These are phyloP conservation scores for Chymomyza fuscimana DNA, from an alignment of 2,888 invertebrate genomes.

Conservation along the genomic window DNA sequence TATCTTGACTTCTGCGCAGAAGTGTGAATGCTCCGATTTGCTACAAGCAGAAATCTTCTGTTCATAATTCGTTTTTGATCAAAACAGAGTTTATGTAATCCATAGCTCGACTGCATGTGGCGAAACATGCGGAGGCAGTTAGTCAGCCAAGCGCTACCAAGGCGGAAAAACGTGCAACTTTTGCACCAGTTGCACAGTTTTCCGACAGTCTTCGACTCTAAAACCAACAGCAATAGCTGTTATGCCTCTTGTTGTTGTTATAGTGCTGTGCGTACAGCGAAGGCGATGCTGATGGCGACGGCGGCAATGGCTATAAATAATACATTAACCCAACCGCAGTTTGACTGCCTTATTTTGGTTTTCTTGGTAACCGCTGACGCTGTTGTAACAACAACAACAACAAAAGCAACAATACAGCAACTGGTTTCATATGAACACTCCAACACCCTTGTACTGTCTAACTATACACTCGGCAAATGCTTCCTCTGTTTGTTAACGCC, in stretches of 20 bases:
- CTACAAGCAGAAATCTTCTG: slow-evolving; percentile 62
- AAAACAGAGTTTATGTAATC: slow-evolving; percentile 42
- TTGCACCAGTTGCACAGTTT: slow-evolving; percentile 59
- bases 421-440: slow-evolving; percentile 48
- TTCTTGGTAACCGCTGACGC: slow-evolving; percentile 26
- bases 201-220: slow-evolving; percentile 6
- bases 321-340: slow-evolving; percentile 59
- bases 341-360: slow-evolving; percentile 29
- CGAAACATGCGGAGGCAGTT: slow-evolving; percentile 41
- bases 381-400: slow-evolving; percentile 41
- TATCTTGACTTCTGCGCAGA: slow-evolving; percentile 61
- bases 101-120: slow-evolving; percentile 28
- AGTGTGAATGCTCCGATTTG: slow-evolving; percentile 21
- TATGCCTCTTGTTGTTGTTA: not conserved
- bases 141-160: slow-evolving; percentile 47
- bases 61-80: slow-evolving; percentile 16
- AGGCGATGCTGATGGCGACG: not conserved
- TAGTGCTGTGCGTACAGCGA: slow-evolving; percentile 11
- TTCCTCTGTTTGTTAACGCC: not conserved
- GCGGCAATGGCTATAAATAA: slow-evolving; percentile 51
- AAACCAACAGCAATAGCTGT: slow-evolving; percentile 11
- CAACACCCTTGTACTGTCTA: not conserved
- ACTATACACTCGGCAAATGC: not conserved
- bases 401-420: slow-evolving; percentile 20
- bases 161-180: slow-evolving; percentile 56